phyloP scores from a whole-genome alignment of 2,113 vertebrate genomes.

The Chionomys nivalis region DNA sequence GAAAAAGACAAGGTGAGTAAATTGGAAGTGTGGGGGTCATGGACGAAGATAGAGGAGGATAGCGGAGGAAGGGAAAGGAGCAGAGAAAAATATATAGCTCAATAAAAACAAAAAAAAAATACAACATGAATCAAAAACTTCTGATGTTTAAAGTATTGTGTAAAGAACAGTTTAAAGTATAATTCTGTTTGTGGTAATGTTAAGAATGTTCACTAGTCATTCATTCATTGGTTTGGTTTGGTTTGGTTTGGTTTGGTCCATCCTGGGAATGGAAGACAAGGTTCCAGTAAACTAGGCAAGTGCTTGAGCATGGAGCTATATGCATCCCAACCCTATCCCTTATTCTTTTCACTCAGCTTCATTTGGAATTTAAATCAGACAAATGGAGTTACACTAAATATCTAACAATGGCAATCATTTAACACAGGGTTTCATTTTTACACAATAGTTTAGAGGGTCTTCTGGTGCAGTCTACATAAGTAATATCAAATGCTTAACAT shows the following conservation, averaged over 20 bases:
- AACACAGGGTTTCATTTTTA: background rate
- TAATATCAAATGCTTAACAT: background rate
- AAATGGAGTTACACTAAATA: conserved; percentile 39
- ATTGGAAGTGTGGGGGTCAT: too few relatives aligned
- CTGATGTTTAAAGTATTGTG: conserved; percentile 19
- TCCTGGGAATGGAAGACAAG: background rate
- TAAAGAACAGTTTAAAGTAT: conserved; percentile 17
- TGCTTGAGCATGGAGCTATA: background rate
- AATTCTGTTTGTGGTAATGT: background rate
- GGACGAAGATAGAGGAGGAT: too few relatives aligned
- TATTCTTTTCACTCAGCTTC: conserved; percentile 7
- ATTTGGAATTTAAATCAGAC: conserved; percentile 22
- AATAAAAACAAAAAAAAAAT: background rate
- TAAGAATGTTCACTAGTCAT: background rate
- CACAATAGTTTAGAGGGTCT: conserved; percentile 7
- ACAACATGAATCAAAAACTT: background rate
- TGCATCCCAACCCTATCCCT: background rate
- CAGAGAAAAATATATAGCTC: too few relatives aligned
- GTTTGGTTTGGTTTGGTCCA: too few relatives aligned
- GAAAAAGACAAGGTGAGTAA: too few relatives aligned
- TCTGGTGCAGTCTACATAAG: background rate
- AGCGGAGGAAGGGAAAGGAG: too few relatives aligned
- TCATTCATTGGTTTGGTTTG: background rate
- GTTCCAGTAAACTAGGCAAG: background rate
- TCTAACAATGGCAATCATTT: conserved; percentile 44